A percentile compares a stretch with the other conserved stretches of the same genome.
These are phyloP conservation scores for Drosophila mercatorum DNA, from an alignment of 2,888 invertebrate genomes.

Conservation along the genomic window DNA sequence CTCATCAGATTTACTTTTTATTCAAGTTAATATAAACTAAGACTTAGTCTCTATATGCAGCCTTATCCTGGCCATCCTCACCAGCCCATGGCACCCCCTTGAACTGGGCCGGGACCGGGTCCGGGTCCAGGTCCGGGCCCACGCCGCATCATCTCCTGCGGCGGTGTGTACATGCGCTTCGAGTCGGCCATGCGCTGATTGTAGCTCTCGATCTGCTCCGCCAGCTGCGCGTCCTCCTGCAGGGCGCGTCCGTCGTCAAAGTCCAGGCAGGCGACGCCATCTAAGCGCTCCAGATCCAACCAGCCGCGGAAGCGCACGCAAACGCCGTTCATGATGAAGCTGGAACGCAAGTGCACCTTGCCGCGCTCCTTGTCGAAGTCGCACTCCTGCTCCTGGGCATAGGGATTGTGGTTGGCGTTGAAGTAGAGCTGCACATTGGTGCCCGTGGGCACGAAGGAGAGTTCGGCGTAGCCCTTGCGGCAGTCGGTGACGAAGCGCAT, in stretches of 20 bases:
- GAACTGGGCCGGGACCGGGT: conserved; percentile 27
- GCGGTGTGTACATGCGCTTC: conserved; percentile 64
- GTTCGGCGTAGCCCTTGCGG: conserved; percentile 96
- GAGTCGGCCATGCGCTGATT: conserved; percentile 60
- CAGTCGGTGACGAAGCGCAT: conserved; percentile 95
- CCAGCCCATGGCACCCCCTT: conserved; percentile 59
- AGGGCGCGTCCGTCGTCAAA: conserved; percentile 95
- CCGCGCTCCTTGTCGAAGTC: conserved; percentile 97
- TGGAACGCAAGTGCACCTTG: conserved; percentile 96
- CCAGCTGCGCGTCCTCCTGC: conserved; percentile 93
- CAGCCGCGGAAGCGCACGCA: conserved; percentile 97
- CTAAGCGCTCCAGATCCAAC: conserved; percentile 95
- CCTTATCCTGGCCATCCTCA: conserved; percentile 11
- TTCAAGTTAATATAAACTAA: neutral
- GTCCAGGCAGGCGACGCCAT: conserved; percentile 96
- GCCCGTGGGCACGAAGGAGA: conserved; percentile 96
- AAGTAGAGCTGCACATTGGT: conserved; percentile 96
- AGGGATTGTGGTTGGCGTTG: conserved; percentile 86
- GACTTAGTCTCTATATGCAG: neutral
- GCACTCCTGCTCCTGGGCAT: conserved; percentile 90
- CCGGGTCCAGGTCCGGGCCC: conserved; percentile 14
- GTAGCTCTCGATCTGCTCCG: conserved; percentile 81
- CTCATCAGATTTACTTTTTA: neutral
- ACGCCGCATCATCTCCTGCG: conserved; percentile 52
- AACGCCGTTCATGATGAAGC: conserved; percentile 98